Evolutionary conservation across 2,113 vertebrate genomes (phyloP), one percentile per base, ranked within the genome.

Genomic region (Pachypanchax playfairii): DNA sequence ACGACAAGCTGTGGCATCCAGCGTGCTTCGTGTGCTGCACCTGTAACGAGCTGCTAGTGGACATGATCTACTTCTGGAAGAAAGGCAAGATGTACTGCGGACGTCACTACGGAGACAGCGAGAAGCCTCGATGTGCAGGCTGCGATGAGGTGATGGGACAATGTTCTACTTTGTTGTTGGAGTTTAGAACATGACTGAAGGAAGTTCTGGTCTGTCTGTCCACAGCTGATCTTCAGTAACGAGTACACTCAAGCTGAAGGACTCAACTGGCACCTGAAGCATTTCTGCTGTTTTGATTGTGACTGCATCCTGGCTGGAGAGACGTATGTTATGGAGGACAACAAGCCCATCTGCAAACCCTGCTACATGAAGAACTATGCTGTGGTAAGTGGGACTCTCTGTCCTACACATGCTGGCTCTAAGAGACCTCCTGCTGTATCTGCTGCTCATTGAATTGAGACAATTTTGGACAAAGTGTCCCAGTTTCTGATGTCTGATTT

Each of bases 41-140:
- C 77, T 99, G 97, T 54, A 18, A 13, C 0, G 96, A 99, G 35
- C 93, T 99, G 28, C 93, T 99, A 31, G 97, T 99, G 1, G 97
- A 99, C 88, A 96, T 99, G 96, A 98, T 99, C 85, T 99, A 99
- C 85, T 99, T 99, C 90, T 98, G 93, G 94, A 99, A 99, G 90
- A 97, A 94, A 35, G 95, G 91, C 17, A 93, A 94, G 70, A 90
- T 99, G 2, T 99, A 92, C 82, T 99, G 97, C 49, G 97, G 97
- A 57, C 94, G 97, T n/a, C 97, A 99, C 80, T 99, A 99, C 1
- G 97, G 97, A 43, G 97, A 99, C 80, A 99, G 96, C 0, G 97
- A 99, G 90, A 98, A 96, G 78, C 97, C 97, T 0, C 95, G 97
- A 11, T 99, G 97, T 44, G 94, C 86, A 38, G 97, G 97, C 48